phyloP scores from a whole-genome alignment of 2,888 invertebrate species.

The Nemotelus pantherinus region DNA sequence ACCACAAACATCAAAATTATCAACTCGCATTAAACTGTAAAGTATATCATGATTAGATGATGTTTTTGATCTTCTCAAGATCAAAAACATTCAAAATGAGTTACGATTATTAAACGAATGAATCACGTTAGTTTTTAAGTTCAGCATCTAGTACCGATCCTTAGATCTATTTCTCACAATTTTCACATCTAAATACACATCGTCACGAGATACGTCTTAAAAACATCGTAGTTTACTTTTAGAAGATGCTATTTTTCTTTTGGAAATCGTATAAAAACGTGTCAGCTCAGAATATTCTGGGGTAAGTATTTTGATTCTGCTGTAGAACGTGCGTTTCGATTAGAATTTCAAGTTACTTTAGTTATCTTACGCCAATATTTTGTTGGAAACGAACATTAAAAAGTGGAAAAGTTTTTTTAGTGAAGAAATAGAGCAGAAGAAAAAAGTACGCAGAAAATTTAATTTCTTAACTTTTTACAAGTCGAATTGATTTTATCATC shows the following conservation, averaged over 20 bases:
- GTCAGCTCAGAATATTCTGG: slow-evolving; percentile 2
- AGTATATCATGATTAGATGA: too few species aligned
- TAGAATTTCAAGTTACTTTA: neutral
- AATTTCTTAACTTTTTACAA: neutral
- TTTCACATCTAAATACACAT: too few species aligned
- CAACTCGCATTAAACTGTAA: too few species aligned
- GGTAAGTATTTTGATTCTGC: slow-evolving; percentile 8
- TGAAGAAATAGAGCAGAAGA: neutral
- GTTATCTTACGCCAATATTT: neutral
- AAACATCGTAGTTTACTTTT: too few species aligned
- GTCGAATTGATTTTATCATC: neutral
- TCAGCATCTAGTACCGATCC: too few species aligned
- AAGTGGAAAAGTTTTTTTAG: neutral
- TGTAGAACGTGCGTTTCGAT: slow-evolving; percentile 10
- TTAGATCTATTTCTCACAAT: too few species aligned
- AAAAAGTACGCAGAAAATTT: slow-evolving; percentile 2
- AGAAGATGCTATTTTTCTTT: neutral
- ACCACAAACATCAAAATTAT: too few species aligned
- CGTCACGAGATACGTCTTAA: too few species aligned
- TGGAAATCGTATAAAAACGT: slow-evolving; percentile 37
- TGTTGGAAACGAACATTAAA: neutral
- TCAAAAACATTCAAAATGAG: too few species aligned
- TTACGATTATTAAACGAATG: too few species aligned
- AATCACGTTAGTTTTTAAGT: too few species aligned
- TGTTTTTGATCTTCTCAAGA: too few species aligned